Base-by-base conservation (phyloP, 2,113 vertebrate genomes). In the Seriola dumerili region DNA sequence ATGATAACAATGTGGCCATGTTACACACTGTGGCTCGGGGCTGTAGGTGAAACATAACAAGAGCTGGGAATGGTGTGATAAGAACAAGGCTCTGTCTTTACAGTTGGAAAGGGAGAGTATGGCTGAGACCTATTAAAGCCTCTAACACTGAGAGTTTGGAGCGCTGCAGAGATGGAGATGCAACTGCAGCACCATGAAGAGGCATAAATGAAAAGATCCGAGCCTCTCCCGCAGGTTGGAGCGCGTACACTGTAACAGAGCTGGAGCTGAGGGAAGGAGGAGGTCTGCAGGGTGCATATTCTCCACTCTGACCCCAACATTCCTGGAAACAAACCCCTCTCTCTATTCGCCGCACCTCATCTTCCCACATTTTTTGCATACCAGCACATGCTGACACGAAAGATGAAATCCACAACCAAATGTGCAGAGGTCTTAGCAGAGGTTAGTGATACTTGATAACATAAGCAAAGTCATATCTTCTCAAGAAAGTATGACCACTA, bases 281-380 rank as follows among this genome's bases (percentile, higher is more conserved):
- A 77, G 73, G 67, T 86, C 91, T 80, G 59, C 80, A 71, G 88
- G 90, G 91, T 72, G 88, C 82, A 85, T 86, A 93, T 90, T 92
- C 90, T 78, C 89, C 74, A 74, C 73, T 64, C 42, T 86, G 85
- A 91, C 83, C 92, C 90, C 4, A 0, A 77, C 87, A 92, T 93
- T 92, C 92, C 85, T 84, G 78, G 67, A 91, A 89, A 87, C 74
- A 58, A 91, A 83, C 85, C 55, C 80, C 78, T 84, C 81, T 86
- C 80, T 76, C 83, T 61, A 17, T 83, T 78, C 64, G 9, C 81
- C 64, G 46, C 81, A 92, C 88, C 85, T 88, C 90, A 78, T 85
- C 88, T 85, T 72, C 75, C 58, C 72, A 87, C 90, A 92, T 90
- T 82, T 85, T 89, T 83, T 59, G 85, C 85, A 93, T 91, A 85